Conservation (phyloP, 2,113 vertebrate genomes). For the Spheniscus mendiculus region DNA sequence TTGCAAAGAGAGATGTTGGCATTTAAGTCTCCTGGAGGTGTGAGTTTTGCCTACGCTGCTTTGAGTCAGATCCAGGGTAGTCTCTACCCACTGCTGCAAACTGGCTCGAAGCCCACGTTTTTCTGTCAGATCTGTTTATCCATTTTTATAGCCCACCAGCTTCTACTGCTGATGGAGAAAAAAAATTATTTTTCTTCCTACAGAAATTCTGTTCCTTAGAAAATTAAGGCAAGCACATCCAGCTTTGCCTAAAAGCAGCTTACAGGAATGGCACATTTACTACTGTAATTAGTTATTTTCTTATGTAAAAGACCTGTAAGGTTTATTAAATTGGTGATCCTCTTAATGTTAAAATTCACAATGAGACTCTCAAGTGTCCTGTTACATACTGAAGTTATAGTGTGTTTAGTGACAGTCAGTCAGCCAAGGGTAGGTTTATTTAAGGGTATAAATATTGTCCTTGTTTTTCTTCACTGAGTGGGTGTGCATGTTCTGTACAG, state of each 20-base stretch:
- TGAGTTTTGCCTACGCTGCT: slow-evolving; percentile 16
- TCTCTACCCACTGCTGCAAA: slow-evolving; percentile 38
- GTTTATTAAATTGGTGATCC: not conserved
- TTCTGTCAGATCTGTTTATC: slow-evolving; percentile 28
- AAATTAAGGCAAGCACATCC: not conserved
- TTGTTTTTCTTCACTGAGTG: not conserved
- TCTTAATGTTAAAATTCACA: not conserved
- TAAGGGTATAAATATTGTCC: not conserved
- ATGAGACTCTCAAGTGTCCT: not conserved
- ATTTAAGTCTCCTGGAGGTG: slow-evolving; percentile 3
- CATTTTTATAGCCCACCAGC: slow-evolving; percentile 31
- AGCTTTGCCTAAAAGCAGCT: not conserved
- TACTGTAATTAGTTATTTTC: not conserved
- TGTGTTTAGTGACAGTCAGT: not conserved
- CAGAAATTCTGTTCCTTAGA: slow-evolving; percentile 36
- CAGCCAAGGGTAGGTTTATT: not conserved
- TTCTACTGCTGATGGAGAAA: not conserved
- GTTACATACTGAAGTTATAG: not conserved
- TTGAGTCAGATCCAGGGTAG: slow-evolving; percentile 26
- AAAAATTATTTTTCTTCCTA: slow-evolving; percentile 15
- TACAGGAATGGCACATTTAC: not conserved
- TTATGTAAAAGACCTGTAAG: not conserved
- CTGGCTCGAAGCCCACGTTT: slow-evolving; percentile 32
- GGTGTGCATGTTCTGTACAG: not conserved
- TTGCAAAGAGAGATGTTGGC: not conserved